Conservation (phyloP, 2,888 invertebrate genomes). For the Agrotis clavis region DNA sequence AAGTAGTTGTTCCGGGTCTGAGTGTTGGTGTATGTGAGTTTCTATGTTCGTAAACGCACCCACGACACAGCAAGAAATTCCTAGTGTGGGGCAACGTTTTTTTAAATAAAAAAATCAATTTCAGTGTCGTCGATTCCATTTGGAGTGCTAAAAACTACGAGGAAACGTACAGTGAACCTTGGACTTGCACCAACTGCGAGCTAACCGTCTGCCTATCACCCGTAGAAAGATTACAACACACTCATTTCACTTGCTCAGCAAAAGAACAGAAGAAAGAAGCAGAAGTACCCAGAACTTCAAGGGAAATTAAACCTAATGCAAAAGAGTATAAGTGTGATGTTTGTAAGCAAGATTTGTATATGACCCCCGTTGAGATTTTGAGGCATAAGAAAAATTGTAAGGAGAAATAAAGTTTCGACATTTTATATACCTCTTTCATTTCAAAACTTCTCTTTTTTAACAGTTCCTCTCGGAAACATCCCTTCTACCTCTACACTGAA, state of each 20-base stretch:
- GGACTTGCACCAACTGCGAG: conserved; percentile 94
- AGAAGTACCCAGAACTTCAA: conserved; percentile 71
- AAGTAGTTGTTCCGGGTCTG: too few relatives aligned
- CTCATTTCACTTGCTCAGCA: conserved; percentile 86
- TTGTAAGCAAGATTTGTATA: conserved; percentile 93
- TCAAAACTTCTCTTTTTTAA: too few relatives aligned
- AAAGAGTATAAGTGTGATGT: conserved; percentile 93
- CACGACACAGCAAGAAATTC: too few relatives aligned
- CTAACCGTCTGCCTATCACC: conserved; percentile 92
- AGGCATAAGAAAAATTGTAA: conserved; percentile 94
- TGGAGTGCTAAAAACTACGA: conserved; percentile 93
- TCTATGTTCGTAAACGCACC: too few relatives aligned
- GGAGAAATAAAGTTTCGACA: conserved; percentile 74
- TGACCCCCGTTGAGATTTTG: conserved; percentile 96
- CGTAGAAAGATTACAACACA: conserved; percentile 94
- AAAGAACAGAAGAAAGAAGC: conserved; percentile 75
- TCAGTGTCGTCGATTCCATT: conserved; percentile 92
- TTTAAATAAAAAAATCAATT: not conserved
- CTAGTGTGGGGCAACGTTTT: too few relatives aligned
- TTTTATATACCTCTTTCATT: conserved; percentile 1
- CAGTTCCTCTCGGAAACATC: too few relatives aligned
- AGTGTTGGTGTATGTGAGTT: too few relatives aligned
- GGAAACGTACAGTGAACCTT: conserved; percentile 92
- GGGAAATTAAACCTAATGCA: conserved; percentile 89
- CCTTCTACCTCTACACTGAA: too few relatives aligned